phyloP scores from a whole-genome alignment of 2,888 invertebrate species.

The Resseliella maxima region DNA sequence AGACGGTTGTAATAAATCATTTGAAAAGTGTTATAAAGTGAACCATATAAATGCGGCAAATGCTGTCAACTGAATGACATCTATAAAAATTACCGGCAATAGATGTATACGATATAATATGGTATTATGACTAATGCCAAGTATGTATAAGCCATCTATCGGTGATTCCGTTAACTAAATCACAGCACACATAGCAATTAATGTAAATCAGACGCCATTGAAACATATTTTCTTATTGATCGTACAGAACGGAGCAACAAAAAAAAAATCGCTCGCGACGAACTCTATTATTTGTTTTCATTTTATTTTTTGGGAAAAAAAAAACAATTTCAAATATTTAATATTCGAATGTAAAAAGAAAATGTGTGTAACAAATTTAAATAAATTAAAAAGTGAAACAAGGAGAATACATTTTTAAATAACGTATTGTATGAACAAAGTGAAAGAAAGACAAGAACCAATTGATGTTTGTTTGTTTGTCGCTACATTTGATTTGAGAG shows the following conservation, averaged over 20 bases:
- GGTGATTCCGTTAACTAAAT: neutral
- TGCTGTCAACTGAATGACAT: constrained; percentile 26
- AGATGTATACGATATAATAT: neutral
- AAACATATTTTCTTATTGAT: constrained; percentile 49
- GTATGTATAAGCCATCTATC: constrained; percentile 42
- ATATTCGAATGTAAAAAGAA: too few species aligned
- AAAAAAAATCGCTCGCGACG: neutral
- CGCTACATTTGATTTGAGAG: constrained; percentile 29
- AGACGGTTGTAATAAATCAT: neutral
- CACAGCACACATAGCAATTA: neutral
- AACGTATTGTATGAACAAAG: neutral
- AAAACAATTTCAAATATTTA: too few species aligned
- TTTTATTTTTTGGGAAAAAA: too few species aligned
- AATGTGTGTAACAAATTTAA: neutral
- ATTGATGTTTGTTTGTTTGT: constrained; percentile 54
- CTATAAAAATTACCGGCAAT: constrained; percentile 49
- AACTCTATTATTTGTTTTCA: too few species aligned
- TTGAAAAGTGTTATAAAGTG: neutral
- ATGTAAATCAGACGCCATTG: constrained; percentile 45
- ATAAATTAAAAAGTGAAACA: neutral
- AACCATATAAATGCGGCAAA: neutral
- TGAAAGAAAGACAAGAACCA: constrained; percentile 50
- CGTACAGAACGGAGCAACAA: constrained; percentile 37
- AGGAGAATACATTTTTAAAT: too few species aligned
- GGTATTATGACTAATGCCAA: neutral